Evolutionary conservation across 2,113 vertebrate species (phyloP).

Genomic region (Halcyon malimbica): DNA sequence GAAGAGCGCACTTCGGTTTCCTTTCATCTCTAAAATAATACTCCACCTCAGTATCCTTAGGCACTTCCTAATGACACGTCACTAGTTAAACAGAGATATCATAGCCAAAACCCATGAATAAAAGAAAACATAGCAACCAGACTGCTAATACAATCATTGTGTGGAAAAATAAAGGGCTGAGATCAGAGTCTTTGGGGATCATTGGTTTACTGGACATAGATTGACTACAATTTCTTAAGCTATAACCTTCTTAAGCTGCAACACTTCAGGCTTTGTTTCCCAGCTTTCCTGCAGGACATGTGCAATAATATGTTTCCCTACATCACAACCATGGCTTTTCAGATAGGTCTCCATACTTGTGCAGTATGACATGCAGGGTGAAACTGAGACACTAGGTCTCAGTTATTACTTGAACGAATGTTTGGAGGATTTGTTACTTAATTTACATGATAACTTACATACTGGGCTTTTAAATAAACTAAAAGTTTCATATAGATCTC

Average conservation of each 20-base stretch:
- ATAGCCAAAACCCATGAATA: not conserved
- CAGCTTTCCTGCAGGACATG: not conserved
- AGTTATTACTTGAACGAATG: not conserved
- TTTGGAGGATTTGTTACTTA: not conserved
- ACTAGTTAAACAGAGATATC: not conserved
- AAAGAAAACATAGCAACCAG: not conserved
- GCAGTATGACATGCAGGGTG: not conserved
- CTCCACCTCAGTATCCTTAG: not conserved
- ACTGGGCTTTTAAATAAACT: not conserved
- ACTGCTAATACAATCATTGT: not conserved
- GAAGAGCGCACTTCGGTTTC: not conserved
- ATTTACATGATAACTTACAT: not conserved
- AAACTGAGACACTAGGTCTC: not conserved
- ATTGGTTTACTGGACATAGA: not conserved
- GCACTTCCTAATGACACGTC: slow-evolving; percentile 9
- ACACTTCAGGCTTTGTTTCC: not conserved
- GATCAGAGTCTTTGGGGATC: not conserved
- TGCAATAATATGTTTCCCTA: not conserved
- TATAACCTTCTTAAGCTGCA: not conserved
- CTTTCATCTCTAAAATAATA: not conserved
- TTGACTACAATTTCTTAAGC: not conserved
- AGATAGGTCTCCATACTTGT: not conserved
- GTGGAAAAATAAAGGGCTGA: not conserved
- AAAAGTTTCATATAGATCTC: not conserved
- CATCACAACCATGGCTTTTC: not conserved